A percentile compares a stretch with the other conserved stretches of the same genome.
Evolutionary conservation across 1,140 invertebrate genomes (phyloP).

Genomic region (Ditylenchus dipsaci): DNA sequence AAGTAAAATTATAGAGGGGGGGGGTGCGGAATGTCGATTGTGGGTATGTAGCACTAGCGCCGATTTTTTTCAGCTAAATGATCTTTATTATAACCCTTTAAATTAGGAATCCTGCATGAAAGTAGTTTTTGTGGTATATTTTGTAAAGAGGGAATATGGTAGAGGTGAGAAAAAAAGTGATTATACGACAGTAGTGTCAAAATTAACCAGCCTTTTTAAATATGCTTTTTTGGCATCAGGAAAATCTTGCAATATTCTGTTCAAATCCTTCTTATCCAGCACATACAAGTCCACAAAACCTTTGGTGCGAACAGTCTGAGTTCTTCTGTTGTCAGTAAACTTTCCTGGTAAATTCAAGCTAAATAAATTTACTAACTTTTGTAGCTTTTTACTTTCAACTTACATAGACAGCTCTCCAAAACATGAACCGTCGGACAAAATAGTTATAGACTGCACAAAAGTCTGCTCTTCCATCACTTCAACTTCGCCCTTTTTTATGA

Average conservation of each 20-base stretch:
- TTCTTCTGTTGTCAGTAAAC: not conserved
- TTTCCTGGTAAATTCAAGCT: not conserved
- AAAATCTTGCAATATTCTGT: not conserved
- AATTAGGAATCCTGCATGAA: too few relatives aligned
- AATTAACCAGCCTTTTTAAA: not conserved
- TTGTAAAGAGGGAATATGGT: too few relatives aligned
- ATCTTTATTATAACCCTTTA: too few relatives aligned
- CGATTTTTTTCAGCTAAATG: too few relatives aligned
- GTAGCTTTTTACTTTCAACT: too few relatives aligned
- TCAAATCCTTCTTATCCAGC: not conserved
- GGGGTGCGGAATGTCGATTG: too few relatives aligned
- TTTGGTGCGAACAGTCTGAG: not conserved
- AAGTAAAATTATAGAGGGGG: too few relatives aligned
- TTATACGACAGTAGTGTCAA: too few relatives aligned
- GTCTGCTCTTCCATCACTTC: not conserved
- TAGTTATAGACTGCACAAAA: not conserved
- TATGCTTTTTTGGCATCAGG: not conserved
- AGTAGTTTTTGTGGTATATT: too few relatives aligned
- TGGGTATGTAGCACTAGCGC: too few relatives aligned
- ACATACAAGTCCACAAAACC: not conserved
- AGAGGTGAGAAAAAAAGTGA: too few relatives aligned
- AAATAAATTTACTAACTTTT: too few relatives aligned
- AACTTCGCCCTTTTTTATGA: not conserved
- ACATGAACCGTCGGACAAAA: not conserved
- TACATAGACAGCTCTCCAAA: not conserved